Percentiles rank a stretch among this genome's conserved stretches.
Conservation (phyloP, 1,140 invertebrate genomes). For the Yoshiicerus persimilis region DNA sequence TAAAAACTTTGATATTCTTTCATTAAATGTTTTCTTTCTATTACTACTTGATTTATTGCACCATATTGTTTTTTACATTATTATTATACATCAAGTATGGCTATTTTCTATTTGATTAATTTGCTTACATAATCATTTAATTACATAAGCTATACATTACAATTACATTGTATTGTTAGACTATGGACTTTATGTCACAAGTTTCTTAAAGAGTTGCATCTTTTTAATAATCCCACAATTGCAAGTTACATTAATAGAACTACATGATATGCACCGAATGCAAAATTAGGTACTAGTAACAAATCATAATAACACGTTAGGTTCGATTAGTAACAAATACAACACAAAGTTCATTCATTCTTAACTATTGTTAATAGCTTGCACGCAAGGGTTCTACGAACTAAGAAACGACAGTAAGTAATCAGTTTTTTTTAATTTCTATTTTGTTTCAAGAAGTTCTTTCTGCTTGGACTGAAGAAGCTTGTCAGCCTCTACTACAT, state of each 20-base stretch:
- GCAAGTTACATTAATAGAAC: neutral
- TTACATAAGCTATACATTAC: neutral
- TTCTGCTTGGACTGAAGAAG: constrained; percentile 68
- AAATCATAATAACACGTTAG: neutral
- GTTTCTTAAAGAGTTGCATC: neutral
- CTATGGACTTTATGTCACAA: neutral
- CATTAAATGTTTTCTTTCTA: neutral
- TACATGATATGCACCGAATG: neutral
- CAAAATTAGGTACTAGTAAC: neutral
- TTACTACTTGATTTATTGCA: neutral
- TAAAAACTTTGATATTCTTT: too few relatives aligned
- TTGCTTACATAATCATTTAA: neutral
- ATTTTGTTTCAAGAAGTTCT: constrained; percentile 60
- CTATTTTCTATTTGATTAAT: neutral
- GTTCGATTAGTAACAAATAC: neutral
- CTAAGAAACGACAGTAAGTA: neutral
- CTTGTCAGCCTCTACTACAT: constrained; percentile 66
- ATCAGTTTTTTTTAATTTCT: neutral
- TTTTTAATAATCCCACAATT: neutral
- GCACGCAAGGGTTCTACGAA: neutral
- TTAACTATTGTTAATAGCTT: neutral
- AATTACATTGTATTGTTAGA: neutral
- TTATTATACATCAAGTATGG: neutral
- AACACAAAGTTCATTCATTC: neutral
- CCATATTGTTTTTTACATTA: neutral